Evolutionary conservation across 2,797 vertebrate species (phyloP).

Genomic region (Cheirogaleus major): DNA sequence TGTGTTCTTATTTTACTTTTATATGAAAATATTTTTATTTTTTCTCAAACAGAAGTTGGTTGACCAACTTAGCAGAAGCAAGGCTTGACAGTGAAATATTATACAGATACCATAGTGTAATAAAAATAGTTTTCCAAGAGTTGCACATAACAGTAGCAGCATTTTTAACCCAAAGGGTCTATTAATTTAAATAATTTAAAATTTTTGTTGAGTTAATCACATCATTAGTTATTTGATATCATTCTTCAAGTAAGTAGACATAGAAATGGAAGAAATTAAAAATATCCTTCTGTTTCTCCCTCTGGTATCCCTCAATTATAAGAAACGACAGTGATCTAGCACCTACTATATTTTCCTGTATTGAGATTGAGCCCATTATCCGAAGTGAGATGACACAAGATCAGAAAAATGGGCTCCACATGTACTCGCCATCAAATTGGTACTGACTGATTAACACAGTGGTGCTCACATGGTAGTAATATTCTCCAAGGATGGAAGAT

Average conservation of each 20-base stretch:
- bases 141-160: neutral
- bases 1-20: neutral
- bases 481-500: too few relatives aligned
- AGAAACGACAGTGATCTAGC: too few relatives aligned
- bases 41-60: neutral
- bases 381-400: too few relatives aligned
- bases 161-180: neutral
- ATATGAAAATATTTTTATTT: neutral
- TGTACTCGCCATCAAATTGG: too few relatives aligned
- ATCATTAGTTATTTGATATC: neutral
- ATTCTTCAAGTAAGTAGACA: constrained; percentile 6
- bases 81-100: neutral
- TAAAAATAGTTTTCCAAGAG: neutral
- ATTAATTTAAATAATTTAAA: neutral
- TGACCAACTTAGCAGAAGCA: neutral
- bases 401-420: too few relatives aligned
- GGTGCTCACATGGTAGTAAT: too few relatives aligned
- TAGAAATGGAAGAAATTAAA: neutral
- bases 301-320: too few relatives aligned
- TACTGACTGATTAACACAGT: too few relatives aligned
- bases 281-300: neutral
- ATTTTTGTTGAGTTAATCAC: neutral
- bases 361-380: too few relatives aligned
- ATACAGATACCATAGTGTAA: neutral
- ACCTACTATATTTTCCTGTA: too few relatives aligned